These are phyloP conservation scores for Bhutanitis thaidina DNA, from an alignment of 2,888 invertebrate species.

Conservation along the genomic window DNA sequence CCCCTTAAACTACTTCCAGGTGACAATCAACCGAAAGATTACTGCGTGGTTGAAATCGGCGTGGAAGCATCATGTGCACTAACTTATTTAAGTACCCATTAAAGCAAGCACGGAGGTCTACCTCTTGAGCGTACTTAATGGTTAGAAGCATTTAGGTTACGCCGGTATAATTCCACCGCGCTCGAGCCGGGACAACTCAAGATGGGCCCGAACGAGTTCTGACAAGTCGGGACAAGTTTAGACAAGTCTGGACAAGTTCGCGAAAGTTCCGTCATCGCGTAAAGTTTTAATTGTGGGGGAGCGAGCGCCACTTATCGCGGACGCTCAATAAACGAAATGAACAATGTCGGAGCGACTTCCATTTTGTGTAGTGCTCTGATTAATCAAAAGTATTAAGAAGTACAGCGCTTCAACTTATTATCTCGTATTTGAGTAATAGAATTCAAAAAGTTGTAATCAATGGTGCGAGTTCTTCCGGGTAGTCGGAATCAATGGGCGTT, in stretches of 20 bases:
- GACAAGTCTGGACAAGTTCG: background rate
- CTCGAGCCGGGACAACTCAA: background rate
- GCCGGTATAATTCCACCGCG: background rate
- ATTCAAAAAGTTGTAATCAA: no score
- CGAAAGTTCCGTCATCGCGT: constrained; percentile 8
- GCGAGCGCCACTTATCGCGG: background rate
- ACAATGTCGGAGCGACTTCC: background rate
- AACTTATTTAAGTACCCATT: no score
- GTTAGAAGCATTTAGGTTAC: background rate
- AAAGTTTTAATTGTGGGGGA: constrained; percentile 18
- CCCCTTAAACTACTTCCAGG: no score
- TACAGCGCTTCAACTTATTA: background rate
- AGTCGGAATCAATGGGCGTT: no score
- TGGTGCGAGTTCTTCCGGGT: no score
- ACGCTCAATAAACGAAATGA: background rate
- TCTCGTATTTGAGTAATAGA: no score
- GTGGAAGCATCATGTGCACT: no score
- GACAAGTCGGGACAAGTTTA: constrained; percentile 1
- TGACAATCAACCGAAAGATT: no score
- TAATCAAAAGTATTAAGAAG: constrained; percentile 10
- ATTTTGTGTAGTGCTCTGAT: background rate
- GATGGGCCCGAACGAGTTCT: background rate
- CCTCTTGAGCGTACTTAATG: background rate
- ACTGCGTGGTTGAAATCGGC: no score
- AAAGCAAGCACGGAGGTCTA: no score